Evolutionary conservation across 1,140 invertebrate species (phyloP).

Genomic region (Apis cerana): DNA sequence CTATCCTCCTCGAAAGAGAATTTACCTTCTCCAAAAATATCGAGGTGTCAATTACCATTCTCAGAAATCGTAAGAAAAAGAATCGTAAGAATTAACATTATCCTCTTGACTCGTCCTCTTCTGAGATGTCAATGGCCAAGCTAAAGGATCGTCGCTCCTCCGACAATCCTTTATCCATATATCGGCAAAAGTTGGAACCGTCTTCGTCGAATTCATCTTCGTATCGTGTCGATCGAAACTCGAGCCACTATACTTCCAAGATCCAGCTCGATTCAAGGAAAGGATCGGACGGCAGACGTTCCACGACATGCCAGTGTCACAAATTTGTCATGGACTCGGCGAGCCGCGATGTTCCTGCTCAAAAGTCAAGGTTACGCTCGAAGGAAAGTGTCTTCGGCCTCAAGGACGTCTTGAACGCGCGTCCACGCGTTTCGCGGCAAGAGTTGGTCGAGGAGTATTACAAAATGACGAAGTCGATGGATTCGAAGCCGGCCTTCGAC

Average conservation of each 20-base stretch:
- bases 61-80: too few relatives aligned
- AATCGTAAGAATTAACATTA: too few relatives aligned
- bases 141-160: too few relatives aligned
- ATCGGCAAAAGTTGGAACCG: too few relatives aligned
- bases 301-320: background rate
- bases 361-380: conserved; percentile 38
- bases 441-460: background rate
- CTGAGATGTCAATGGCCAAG: too few relatives aligned
- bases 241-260: background rate
- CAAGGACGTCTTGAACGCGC: conserved; percentile 9
- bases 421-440: background rate
- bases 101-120: too few relatives aligned
- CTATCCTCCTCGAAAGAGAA: too few relatives aligned
- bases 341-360: conserved; percentile 15
- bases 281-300: background rate
- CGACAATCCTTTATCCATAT: too few relatives aligned
- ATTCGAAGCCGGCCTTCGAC: background rate
- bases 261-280: background rate
- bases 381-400: conserved; percentile 8
- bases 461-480: conserved; percentile 18
- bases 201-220: too few relatives aligned
- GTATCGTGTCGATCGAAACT: background rate
- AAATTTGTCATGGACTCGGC: background rate
- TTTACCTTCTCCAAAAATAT: too few relatives aligned
- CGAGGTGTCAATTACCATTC: too few relatives aligned